Evolutionary conservation across 2,797 vertebrate genomes (phyloP).

Genomic region (Pterois miles): DNA sequence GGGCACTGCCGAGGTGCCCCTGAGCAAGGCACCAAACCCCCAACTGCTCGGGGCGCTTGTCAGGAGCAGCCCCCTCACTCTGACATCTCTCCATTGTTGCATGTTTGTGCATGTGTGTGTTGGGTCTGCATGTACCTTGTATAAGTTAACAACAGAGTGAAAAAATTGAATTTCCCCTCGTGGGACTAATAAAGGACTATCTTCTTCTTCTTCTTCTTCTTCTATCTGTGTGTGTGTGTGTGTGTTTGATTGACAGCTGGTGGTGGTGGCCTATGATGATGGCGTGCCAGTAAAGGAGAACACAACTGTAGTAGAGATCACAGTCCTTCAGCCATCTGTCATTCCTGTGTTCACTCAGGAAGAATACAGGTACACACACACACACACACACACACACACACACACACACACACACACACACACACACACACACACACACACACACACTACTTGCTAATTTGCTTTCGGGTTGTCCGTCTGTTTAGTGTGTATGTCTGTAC

Average conservation of each 20-base stretch:
- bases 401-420: conserved; percentile 24
- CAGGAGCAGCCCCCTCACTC: too few relatives aligned
- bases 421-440: neutral
- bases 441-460: neutral
- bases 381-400: conserved; percentile 2
- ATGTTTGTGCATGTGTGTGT: neutral
- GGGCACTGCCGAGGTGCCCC: too few relatives aligned
- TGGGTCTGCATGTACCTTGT: too few relatives aligned
- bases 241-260: conserved; percentile 82
- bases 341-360: conserved; percentile 97
- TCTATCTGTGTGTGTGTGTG: neutral
- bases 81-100: too few relatives aligned
- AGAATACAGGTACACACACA: conserved; percentile 90
- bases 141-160: too few relatives aligned
- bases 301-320: conserved; percentile 90
- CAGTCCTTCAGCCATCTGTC: conserved; percentile 93
- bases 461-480: neutral
- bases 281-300: conserved; percentile 92
- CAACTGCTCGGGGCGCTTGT: too few relatives aligned
- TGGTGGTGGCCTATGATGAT: conserved; percentile 93
- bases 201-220: too few relatives aligned
- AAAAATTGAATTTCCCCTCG: too few relatives aligned
- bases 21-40: too few relatives aligned
- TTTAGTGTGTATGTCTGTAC: neutral
- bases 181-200: too few relatives aligned